phyloP scores from a whole-genome alignment of 53 echinoderm and acorn worm species.

The Paracentrotus lividus region DNA sequence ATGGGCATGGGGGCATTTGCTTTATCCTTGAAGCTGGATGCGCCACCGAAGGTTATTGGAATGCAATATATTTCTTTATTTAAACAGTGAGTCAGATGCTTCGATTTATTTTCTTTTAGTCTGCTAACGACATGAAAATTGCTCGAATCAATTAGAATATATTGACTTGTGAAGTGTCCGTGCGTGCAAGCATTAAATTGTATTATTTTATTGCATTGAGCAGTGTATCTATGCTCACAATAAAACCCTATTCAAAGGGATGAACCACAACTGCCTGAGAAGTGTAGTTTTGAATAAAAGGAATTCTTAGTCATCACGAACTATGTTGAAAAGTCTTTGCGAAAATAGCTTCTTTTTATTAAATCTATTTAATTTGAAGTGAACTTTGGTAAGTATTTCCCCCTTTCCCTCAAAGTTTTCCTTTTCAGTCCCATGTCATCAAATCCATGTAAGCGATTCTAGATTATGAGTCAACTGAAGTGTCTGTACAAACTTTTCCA shows the following conservation, averaged over 20 bases:
- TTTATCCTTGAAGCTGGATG: no score
- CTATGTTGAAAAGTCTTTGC: neutral
- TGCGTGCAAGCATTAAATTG: conserved; percentile 1
- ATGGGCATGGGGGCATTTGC: no score
- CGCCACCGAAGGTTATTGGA: neutral
- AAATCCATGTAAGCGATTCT: neutral
- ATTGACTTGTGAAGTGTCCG: conserved; percentile 8
- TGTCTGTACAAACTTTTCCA: conserved; percentile 45
- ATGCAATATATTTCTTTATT: neutral
- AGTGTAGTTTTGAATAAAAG: neutral
- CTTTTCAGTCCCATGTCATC: conserved; percentile 14
- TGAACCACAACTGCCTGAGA: conserved; percentile 1
- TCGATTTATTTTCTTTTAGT: neutral
- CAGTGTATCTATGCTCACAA: conserved; percentile 14
- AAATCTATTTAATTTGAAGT: neutral
- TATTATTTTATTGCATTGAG: neutral
- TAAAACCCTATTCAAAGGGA: neutral
- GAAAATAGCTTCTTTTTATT: neutral
- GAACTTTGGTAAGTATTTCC: neutral
- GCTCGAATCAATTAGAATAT: neutral
- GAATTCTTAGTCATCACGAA: neutral
- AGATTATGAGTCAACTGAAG: conserved; percentile 20
- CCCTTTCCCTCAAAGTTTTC: neutral
- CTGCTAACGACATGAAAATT: neutral
- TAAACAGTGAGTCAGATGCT: neutral